Evolutionary conservation across 1,140 invertebrate genomes (phyloP), one percentile per base, ranked within the genome.

Genomic region (Drosophila busckii): DNA sequence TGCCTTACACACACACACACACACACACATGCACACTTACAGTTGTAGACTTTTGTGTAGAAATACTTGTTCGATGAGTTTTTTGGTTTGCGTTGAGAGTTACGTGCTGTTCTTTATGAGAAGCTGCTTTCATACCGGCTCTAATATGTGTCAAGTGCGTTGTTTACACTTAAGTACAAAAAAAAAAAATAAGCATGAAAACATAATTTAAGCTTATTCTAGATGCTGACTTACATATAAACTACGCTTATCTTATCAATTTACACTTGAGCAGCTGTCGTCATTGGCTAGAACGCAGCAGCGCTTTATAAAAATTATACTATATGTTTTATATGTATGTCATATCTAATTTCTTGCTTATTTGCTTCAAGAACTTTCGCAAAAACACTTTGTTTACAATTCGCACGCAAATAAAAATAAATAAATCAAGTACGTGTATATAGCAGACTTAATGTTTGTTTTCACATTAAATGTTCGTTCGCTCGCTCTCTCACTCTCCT

Each of bases 111-210:
- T n/a, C n/a, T n/a, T n/a, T n/a, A n/a, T n/a, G n/a, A n/a, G 26
- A 49, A 75, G 29, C 37, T 67, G 48, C 13, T 42, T 45, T 49
- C 15, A 26, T 37, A 20, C 20, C 38, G 61, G 32, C 46, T 19
- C 19, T 22, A 62, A 78, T 80, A 68, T 78, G 75, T 78, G 73
- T 82, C 73, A 78, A 80, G 73, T 64, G 54, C 45, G 32, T 64
- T 59, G 31, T 46, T 63, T 61, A 48, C 60, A 52, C 31, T 19
- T 50, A 26, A 49, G 25, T 28, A 8, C 38, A 25, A 37, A 19
- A 58, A 66, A 54, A 12, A 42, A 34, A 13, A 59, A 52, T 10
- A 32, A 42, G 6, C 64, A 64, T 17, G 40, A 63, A 15, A 13
- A 19, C 8, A 31, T 17, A 34, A 50, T 32, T 58, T 31, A 34